phyloP scores from a whole-genome alignment of 2,888 invertebrate genomes.

The Perizoma affinitatum region DNA sequence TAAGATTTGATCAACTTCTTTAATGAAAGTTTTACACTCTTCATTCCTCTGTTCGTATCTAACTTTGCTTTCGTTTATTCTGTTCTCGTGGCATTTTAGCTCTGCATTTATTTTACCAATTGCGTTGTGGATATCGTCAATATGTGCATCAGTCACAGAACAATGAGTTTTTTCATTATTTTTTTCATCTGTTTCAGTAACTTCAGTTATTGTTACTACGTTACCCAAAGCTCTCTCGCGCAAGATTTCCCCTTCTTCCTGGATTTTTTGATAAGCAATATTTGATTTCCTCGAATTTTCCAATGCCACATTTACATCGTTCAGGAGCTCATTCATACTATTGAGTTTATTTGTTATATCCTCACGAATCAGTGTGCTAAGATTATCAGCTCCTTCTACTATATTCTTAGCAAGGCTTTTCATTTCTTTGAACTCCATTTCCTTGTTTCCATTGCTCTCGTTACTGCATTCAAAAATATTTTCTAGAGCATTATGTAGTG shows the following conservation, averaged over 20 bases:
- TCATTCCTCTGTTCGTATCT: conserved; percentile 65
- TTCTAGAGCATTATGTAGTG: conserved; percentile 60
- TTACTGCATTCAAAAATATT: conserved; percentile 59
- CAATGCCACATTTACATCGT: conserved; percentile 74
- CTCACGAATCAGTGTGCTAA: conserved; percentile 72
- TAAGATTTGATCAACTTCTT: conserved; percentile 72
- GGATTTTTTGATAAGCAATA: conserved; percentile 65
- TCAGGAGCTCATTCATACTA: conserved; percentile 75
- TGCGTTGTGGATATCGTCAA: conserved; percentile 68
- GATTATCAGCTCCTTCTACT: conserved; percentile 74
- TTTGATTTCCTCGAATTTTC: conserved; percentile 74
- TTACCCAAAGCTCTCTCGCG: conserved; percentile 35
- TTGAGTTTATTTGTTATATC: conserved; percentile 79
- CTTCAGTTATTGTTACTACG: conserved; percentile 28
- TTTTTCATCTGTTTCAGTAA: conserved; percentile 29
- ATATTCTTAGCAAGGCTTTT: conserved; percentile 69
- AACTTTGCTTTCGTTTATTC: conserved; percentile 64
- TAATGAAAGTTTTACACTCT: conserved; percentile 71
- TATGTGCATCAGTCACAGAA: conserved; percentile 59
- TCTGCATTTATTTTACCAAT: conserved; percentile 68
- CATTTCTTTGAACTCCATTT: conserved; percentile 72
- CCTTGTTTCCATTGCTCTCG: conserved; percentile 58
- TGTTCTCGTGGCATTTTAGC: conserved; percentile 65
- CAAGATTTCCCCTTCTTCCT: conserved; percentile 54
- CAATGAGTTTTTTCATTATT: conserved; percentile 22